Evolutionary conservation across 2,888 invertebrate species (phyloP), one percentile per base, ranked within the genome.

Genomic region (Embidobia sp.): DNA sequence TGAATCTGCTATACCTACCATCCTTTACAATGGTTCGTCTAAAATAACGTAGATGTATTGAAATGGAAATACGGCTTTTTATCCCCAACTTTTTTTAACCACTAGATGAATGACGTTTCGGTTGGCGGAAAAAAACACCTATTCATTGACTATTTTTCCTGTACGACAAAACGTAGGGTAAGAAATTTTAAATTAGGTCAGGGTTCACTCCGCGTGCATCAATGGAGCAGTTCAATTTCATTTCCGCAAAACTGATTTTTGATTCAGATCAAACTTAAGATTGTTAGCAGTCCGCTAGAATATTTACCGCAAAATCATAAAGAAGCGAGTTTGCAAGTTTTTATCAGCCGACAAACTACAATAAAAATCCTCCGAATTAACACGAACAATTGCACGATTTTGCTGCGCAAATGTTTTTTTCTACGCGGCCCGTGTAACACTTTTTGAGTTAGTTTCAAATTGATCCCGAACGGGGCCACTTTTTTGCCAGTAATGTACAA

Each of bases 51-150:
- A 42, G 26, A n/a, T 48, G 11, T 18, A 59, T 69, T 69, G 49
- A 69, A 35, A 69, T 59, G 59, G 49, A 33, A 69, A 69, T 69
- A 15, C 26, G 3, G 29, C 40, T 57, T 48, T 69, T 57, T 48
- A 69, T 69, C 35, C 31, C 6, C 18, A 44, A 40, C 40, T 69
- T 57, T 69, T 69, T 59, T 42, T 16, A 51, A 61, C 70, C 29
- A 61, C 51, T 70, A 70, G 70, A 70, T 53, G 61, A 53, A 70
- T 70, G 53, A 70, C 49, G 61, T 61, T 55, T 48, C 33, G 35
- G 27, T 16, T 55, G 27, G 15, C 37, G 29, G n/a, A 33, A 59
- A 49, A 48, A 49, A 48, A 42, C 26, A 37, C 49, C 49, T 59
- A 69, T 69, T 69, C 69, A 59, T 57, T 33, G 18, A 42, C 49